These are phyloP conservation scores for Mus pahari DNA, from an alignment of 2,113 vertebrate genomes.

Conservation along the genomic window DNA sequence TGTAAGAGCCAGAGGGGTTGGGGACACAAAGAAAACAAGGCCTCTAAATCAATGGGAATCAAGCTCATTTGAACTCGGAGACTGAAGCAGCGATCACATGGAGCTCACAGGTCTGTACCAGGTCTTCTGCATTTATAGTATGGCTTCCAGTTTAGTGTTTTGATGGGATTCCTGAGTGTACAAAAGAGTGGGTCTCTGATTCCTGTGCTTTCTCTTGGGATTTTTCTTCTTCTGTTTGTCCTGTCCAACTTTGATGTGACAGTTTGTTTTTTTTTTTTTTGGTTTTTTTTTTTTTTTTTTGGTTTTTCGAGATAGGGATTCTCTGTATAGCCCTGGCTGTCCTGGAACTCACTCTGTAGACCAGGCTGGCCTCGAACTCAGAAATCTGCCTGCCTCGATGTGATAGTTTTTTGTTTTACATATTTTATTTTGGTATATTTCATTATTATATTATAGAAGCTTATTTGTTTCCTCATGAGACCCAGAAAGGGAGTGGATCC, in stretches of 20 bases:
- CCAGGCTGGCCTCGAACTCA: too few relatives aligned
- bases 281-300: too few relatives aligned
- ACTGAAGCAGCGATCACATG: background rate
- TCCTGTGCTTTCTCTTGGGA: background rate
- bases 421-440: background rate
- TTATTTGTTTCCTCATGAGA: background rate
- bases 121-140: background rate
- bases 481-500: background rate
- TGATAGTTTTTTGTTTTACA: background rate
- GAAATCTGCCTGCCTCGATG: too few relatives aligned
- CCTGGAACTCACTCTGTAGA: too few relatives aligned
- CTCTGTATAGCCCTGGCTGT: too few relatives aligned
- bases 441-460: background rate
- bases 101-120: background rate
- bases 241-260: background rate
- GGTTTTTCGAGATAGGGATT: too few relatives aligned
- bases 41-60: background rate
- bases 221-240: background rate
- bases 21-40: background rate
- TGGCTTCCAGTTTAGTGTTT: background rate
- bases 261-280: background rate
- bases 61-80: background rate
- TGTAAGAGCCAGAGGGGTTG: background rate
- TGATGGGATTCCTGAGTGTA: background rate
- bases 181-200: too few relatives aligned